Percentiles rank a stretch among this genome's conserved stretches.
Conservation (phyloP, 2,888 invertebrate species). For the Cephus sareptanus region DNA sequence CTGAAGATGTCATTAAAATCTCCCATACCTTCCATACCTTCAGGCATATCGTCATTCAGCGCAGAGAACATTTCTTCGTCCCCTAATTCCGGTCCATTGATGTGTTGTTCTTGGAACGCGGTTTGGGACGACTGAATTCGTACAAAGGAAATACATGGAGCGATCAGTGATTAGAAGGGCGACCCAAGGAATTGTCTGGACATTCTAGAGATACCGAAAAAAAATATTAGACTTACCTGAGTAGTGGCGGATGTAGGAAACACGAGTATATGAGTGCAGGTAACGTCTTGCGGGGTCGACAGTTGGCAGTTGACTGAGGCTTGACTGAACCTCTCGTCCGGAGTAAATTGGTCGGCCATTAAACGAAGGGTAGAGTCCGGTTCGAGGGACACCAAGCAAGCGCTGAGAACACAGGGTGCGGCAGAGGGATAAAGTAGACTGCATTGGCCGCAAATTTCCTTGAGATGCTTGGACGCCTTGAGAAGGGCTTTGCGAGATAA, state of each 20-base stretch:
- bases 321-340: slow-evolving; percentile 92
- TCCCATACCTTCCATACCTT: slow-evolving; percentile 78
- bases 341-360: slow-evolving; percentile 95
- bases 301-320: slow-evolving; percentile 89
- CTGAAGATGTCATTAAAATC: slow-evolving; percentile 84
- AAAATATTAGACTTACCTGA: slow-evolving; percentile 71
- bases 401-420: slow-evolving; percentile 93
- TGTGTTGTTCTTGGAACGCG: slow-evolving; percentile 77
- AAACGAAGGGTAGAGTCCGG: slow-evolving; percentile 85
- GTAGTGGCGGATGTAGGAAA: slow-evolving; percentile 97
- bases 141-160: not conserved
- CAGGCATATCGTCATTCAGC: slow-evolving; percentile 73
- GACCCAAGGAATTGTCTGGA: not conserved
- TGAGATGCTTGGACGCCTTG: slow-evolving; percentile 87
- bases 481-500: slow-evolving; percentile 90
- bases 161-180: not conserved
- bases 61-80: slow-evolving; percentile 77
- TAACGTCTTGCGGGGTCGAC: slow-evolving; percentile 95
- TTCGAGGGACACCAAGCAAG: slow-evolving; percentile 97
- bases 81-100: slow-evolving; percentile 74
- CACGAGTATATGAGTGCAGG: slow-evolving; percentile 97
- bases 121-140: slow-evolving; percentile 74
- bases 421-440: slow-evolving; percentile 82
- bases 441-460: slow-evolving; percentile 93
- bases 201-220: not conserved